Base-by-base conservation (phyloP, 2,888 invertebrate species). In the Volucella inflata region DNA sequence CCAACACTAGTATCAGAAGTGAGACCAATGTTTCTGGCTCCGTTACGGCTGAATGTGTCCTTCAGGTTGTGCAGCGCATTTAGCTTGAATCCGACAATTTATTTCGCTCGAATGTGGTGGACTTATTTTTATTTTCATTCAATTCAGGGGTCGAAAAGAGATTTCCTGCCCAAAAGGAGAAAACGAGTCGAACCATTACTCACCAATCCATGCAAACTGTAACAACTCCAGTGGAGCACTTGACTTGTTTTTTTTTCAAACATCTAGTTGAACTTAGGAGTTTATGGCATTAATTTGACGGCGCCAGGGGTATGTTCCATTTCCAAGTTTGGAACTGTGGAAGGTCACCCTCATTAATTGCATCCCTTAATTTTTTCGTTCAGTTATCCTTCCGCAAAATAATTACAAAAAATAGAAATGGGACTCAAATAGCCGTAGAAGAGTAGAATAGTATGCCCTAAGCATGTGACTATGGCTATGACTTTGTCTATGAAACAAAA, bases 271-370 rank as follows among this genome's bases (percentile, higher is more conserved):
- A 59, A 70, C 36, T 75, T 75, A 10, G 50, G 42, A 72, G 77
- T 82, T 82, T 82, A 72, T 77, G 42, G 50, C 71, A 6, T 36
- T 60, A 60, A 72, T 82, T 71, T 77, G 16, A 44, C 42, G 42
- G 30, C 46, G 16, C 71, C 70, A 51, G 65, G 71, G 65, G 70
- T 36, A 12, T 42, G 10, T 16, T 16, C 50, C 38, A 64, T 50
- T 75, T 17, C 57, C n/a, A 1, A 38, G n/a, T 62, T 30, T 42
- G 21, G 14, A 30, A 30, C 30, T 30, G 30, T 30, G 30, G 4
- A 57, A 64, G 75, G 75, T 68, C 59, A 65, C 21, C 44, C 60
- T 62, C 55, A 21, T 72, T 77, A 82, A 77, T 72, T 68, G 82
- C 72, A 79, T 53, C 72, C 67, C 79, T 72, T 68, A 57, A 67